A percentile compares a stretch with the other conserved stretches of the same genome.
phyloP scores from a whole-genome alignment of 2,888 invertebrate species.

The Athalia cordata region DNA sequence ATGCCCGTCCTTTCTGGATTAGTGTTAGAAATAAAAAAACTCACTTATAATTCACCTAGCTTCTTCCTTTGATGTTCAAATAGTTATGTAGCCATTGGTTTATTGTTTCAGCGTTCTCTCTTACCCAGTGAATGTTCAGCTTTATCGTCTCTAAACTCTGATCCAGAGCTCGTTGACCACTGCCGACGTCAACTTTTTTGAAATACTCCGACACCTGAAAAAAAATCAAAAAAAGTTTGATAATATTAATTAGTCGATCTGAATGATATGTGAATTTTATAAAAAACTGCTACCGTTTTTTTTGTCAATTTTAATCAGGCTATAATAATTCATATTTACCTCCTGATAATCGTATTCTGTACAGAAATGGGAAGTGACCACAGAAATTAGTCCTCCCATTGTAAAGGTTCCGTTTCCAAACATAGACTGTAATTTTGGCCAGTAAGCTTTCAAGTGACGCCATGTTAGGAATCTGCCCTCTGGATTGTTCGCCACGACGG shows the following conservation, averaged over 20 bases:
- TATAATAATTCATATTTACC: constrained; percentile 71
- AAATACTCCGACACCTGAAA: constrained; percentile 79
- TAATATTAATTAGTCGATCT: not conserved
- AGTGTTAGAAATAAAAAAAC: not conserved
- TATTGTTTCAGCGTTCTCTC: constrained; percentile 75
- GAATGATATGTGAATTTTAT: too few species aligned
- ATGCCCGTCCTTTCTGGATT: too few species aligned
- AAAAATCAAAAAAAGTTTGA: not conserved
- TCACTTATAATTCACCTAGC: constrained; percentile 6
- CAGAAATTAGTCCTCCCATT: constrained; percentile 79
- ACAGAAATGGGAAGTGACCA: constrained; percentile 81
- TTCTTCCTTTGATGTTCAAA: constrained; percentile 55
- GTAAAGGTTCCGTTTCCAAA: constrained; percentile 81
- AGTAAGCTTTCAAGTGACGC: constrained; percentile 84
- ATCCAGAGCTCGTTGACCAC: constrained; percentile 79
- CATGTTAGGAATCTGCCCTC: constrained; percentile 83
- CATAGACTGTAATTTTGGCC: constrained; percentile 79
- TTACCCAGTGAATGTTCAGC: constrained; percentile 89
- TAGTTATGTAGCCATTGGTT: constrained; percentile 75
- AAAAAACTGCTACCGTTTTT: not conserved
- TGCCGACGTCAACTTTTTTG: constrained; percentile 76
- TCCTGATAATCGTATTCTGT: constrained; percentile 85
- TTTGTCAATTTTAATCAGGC: not conserved
- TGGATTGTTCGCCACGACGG: constrained; percentile 83
- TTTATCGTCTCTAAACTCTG: constrained; percentile 88